Evolutionary conservation across 2,797 vertebrate genomes (phyloP).

Genomic region (Crotalus adamanteus): DNA sequence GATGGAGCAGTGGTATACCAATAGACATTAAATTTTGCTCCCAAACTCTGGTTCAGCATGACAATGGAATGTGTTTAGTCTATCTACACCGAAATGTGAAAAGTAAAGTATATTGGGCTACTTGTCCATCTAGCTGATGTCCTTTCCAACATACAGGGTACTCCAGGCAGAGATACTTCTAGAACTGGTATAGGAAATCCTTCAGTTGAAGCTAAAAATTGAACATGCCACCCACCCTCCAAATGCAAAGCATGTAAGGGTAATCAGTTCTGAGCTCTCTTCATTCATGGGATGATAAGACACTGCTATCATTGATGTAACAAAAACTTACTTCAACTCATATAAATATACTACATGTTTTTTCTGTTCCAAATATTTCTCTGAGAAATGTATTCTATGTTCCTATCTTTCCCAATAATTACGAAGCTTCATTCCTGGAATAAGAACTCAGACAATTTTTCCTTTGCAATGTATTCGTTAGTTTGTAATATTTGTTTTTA

Average conservation of each 20-base stretch:
- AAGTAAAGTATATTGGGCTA: background rate
- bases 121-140: background rate
- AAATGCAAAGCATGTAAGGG: background rate
- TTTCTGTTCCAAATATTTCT: background rate
- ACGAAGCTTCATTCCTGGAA: too few species aligned
- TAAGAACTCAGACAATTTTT: background rate
- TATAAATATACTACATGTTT: background rate
- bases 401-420: background rate
- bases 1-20: background rate
- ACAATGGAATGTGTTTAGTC: background rate
- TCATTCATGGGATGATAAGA: background rate
- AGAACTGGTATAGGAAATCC: background rate
- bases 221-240: background rate
- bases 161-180: background rate
- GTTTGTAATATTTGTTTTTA: background rate
- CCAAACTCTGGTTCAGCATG: background rate
- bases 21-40: background rate
- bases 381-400: background rate
- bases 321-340: background rate
- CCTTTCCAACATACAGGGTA: background rate
- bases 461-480: background rate
- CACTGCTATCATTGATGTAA: background rate
- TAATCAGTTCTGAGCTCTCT: background rate
- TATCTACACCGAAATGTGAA: background rate
- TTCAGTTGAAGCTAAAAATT: background rate